A percentile compares a stretch with the other conserved stretches of the same genome.
Evolutionary conservation across 2,888 invertebrate genomes (phyloP).

Genomic region (Laothoe populi): DNA sequence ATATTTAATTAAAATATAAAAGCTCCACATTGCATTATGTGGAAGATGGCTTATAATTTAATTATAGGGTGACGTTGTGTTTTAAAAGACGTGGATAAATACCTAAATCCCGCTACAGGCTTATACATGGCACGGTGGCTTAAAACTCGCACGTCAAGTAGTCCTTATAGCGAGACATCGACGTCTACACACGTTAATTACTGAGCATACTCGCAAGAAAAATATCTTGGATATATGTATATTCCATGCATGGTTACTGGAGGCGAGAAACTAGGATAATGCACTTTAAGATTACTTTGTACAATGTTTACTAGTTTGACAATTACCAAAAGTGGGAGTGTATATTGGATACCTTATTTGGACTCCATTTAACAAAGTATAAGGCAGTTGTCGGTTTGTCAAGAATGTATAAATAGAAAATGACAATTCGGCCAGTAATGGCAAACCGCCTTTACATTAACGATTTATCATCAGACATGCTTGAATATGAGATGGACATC

Average conservation of each 20-base stretch:
- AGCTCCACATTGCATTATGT: background rate
- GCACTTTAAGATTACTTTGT: background rate
- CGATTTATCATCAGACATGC: too few species aligned
- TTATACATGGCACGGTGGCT: conserved; percentile 6
- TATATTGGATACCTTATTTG: background rate
- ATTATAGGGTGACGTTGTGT: conserved; percentile 12
- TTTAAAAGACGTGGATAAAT: conserved; percentile 1
- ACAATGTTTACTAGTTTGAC: background rate
- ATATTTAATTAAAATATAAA: background rate
- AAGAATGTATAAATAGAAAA: background rate
- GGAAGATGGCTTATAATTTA: conserved; percentile 6
- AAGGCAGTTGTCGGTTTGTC: background rate
- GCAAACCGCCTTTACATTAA: background rate
- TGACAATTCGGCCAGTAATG: background rate
- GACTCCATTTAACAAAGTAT: background rate
- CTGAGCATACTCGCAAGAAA: conserved; percentile 10
- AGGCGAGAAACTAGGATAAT: conserved; percentile 11
- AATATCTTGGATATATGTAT: background rate
- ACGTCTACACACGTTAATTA: conserved; percentile 22
- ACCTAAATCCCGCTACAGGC: background rate
- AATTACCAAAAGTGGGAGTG: background rate
- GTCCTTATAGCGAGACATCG: background rate
- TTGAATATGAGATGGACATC: too few species aligned
- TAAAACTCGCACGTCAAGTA: conserved; percentile 11
- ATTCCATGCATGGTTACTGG: background rate